Evolutionary conservation across 2,888 invertebrate species (phyloP), one percentile per base, ranked within the genome.

Genomic region (Acanthococcus lagerstroemiae): DNA sequence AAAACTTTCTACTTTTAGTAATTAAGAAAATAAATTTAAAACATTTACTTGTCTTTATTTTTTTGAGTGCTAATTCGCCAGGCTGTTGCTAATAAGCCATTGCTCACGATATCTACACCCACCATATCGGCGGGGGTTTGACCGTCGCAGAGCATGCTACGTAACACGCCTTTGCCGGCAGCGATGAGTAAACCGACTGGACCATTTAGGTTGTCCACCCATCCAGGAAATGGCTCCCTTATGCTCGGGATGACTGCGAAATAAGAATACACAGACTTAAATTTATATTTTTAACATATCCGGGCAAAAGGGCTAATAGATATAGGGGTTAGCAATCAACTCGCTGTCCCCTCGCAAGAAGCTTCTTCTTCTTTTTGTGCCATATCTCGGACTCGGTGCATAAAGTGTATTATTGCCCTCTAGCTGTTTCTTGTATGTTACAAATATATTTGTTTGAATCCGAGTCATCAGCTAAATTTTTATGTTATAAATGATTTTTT

Each of bases 141-240:
- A 0, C 81, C 83, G 70, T 85, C 84, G 74, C 88, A 89, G 73
- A 89, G 84, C 87, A 94, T 88, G 17, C 89, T 85, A 21, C 93
- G 81, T 70, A 94, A 84, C n/a, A 94, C 88, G 21, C 94, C 94
- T 76, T 92, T 93, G 0, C 89, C 90, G 0, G 84, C 88, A 4
- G 86, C 91, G 0, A 89, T 84, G 77, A 92, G 80, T 1, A 91
- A 78, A 1, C 93, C 93, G 67, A 90, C 86, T 0, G 94, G 92
- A 0, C 95, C 94, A 76, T 95, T 94, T 61, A 91, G 79, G 75
- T 88, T 94, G 76, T 95, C 94, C 71, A 95, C 91, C 94, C 94
- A 95, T 15, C 95, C 95, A 15, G 84, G 83, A 3, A 85, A 74
- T 0, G 91, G 91, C 73, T 91, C 90, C 70, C 79, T 79, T 72